Base-by-base conservation (phyloP, 2,888 invertebrate genomes). In the Patella caerulea region DNA sequence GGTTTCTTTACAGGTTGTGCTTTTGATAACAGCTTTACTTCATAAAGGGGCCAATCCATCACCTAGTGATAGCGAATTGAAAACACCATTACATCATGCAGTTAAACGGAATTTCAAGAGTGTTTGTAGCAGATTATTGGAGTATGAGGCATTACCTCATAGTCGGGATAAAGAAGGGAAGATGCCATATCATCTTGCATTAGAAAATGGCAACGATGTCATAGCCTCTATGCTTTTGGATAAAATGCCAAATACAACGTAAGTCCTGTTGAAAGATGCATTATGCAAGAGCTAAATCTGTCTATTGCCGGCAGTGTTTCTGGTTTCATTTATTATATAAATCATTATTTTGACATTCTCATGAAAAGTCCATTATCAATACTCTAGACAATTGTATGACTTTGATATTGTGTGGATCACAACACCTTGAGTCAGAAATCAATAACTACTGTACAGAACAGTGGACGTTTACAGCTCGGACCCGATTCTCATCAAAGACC, bases 11-110 rank as follows among this genome's bases (percentile, higher is more conserved):
- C 77, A 89, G 88, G 85, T 88, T 2, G 85, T 85, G 71, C 75
- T 86, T 54, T 78, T 87, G 59, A 84, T 87, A 5, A 88, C 86
- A 71, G 84, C 84, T 9, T 75, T 89, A 11, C 84, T 88, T 12
- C 84, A 88, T 71, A 82, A 87, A n/a, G 89, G 89, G 0, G 88
- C 88, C 59, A 85, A 85, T 69, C 86, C 88, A 0, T 86, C 85
- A 1, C 77, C 84, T 5, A 72, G 79, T 12, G 86, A 88, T 73
- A 24, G 45, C 2, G 74, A 83, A 24, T 72, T 81, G 19, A 83
- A 83, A 78, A 88, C 89, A 12, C 85, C 89, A 2, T 80, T 89
- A 29, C 89, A 89, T 78, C 86, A 84, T 76, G 88, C 88, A 11
- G 88, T 86, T 0, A 73, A 78, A 75, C 82, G 85, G 19, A 84